A percentile compares a stretch with the other conserved stretches of the same genome.
Conservation (phyloP, 2,113 vertebrate species). For the Solenodon paradoxus region DNA sequence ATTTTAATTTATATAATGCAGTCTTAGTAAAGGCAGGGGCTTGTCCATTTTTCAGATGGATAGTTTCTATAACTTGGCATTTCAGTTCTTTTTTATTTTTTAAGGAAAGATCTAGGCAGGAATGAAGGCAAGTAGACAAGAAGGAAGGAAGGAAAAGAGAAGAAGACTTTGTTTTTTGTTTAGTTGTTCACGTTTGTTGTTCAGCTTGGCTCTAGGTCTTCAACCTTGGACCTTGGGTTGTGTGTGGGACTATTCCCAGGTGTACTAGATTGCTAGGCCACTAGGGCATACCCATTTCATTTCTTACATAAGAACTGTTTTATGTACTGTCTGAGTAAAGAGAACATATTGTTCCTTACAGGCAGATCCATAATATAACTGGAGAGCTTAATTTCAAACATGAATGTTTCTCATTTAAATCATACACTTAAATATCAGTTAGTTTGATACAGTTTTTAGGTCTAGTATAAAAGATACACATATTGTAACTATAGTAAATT, state of each 20-base stretch:
- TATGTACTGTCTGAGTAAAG: background rate
- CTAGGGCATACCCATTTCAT: too few relatives aligned
- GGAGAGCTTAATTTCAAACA: background rate
- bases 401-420: slow-evolving; percentile 3
- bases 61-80: background rate
- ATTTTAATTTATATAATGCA: slow-evolving; percentile 20
- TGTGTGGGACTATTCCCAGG: too few relatives aligned
- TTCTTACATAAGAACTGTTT: too few relatives aligned
- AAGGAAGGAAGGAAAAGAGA: too few relatives aligned
- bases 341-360: background rate
- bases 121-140: too few relatives aligned
- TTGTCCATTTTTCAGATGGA: slow-evolving; percentile 10
- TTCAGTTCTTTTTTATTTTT: background rate
- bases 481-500: background rate
- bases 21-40: background rate
- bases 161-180: too few relatives aligned
- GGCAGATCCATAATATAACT: background rate
- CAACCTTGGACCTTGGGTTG: too few relatives aligned
- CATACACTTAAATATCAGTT: background rate
- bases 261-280: too few relatives aligned
- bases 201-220: too few relatives aligned
- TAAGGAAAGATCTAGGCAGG: too few relatives aligned
- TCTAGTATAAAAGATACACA: background rate
- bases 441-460: background rate
- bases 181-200: too few relatives aligned